phyloP scores from a whole-genome alignment of 2,113 vertebrate genomes.

The Paramormyrops kingsleyae region DNA sequence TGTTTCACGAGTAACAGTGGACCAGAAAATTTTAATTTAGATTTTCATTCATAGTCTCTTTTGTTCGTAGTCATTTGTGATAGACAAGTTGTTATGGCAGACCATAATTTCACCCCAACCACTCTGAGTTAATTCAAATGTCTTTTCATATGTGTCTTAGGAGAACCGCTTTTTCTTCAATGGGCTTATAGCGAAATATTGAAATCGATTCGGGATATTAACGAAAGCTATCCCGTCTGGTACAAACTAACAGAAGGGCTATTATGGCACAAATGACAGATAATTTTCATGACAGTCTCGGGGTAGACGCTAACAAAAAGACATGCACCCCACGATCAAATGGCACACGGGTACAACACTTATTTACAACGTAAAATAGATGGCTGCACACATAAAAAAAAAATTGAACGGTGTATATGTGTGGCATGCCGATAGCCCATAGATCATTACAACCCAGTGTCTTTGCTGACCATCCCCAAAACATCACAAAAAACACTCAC shows the following conservation, averaged over 20 bases:
- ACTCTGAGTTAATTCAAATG: neutral
- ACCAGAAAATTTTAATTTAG: neutral
- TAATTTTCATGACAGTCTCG: too few species aligned
- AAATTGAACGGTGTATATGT: too few species aligned
- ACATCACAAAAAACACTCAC: neutral
- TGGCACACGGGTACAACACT: too few species aligned
- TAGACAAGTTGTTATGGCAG: neutral
- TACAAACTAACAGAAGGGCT: too few species aligned
- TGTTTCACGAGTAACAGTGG: neutral
- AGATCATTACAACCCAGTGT: neutral
- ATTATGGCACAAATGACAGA: too few species aligned
- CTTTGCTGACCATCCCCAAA: neutral
- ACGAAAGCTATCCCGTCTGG: too few species aligned
- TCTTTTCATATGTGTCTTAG: neutral
- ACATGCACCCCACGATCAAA: too few species aligned
- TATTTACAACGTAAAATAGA: too few species aligned
- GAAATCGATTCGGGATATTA: too few species aligned
- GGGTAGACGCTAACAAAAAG: too few species aligned
- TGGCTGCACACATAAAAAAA: too few species aligned
- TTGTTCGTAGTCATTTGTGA: neutral
- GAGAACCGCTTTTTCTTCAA: too few species aligned
- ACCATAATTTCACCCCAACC: neutral
- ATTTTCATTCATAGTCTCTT: neutral
- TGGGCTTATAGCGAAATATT: neutral
- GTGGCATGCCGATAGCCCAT: neutral